Evolutionary conservation across 2,113 vertebrate species (phyloP).

Genomic region (Choloepus hoffmanni): DNA sequence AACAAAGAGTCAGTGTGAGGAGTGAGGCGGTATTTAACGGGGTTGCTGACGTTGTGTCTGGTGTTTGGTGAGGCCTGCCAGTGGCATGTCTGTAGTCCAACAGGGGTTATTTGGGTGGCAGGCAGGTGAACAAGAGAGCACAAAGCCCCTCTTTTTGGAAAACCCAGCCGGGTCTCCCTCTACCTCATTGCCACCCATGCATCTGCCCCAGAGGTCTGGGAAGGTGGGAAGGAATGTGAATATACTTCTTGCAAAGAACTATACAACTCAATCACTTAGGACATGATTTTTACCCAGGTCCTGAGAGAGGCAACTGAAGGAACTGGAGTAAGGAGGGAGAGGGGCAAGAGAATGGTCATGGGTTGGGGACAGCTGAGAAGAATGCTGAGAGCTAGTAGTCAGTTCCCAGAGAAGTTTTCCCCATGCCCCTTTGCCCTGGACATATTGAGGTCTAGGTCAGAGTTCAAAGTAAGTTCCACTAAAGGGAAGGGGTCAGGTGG

Average conservation of each 20-base stretch:
- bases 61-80: slow-evolving; percentile 16
- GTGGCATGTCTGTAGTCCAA: slow-evolving; percentile 36
- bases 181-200: slow-evolving; percentile 55
- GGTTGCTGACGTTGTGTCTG: slow-evolving; percentile 48
- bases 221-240: slow-evolving; percentile 25
- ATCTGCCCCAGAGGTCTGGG: slow-evolving; percentile 20
- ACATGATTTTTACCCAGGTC: slow-evolving; percentile 31
- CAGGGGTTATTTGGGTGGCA: slow-evolving; percentile 28
- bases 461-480: slow-evolving; percentile 72
- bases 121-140: slow-evolving; percentile 64
- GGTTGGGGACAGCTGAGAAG: neutral
- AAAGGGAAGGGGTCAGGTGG: slow-evolving; percentile 13
- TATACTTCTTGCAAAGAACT: slow-evolving; percentile 30
- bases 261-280: neutral
- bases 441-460: slow-evolving; percentile 42
- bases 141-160: slow-evolving; percentile 67
- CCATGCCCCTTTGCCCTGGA: neutral
- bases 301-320: neutral
- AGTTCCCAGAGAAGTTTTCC: neutral
- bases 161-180: slow-evolving; percentile 45
- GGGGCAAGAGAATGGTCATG: neutral
- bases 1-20: slow-evolving; percentile 71
- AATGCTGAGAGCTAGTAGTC: neutral
- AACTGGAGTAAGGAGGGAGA: neutral
- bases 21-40: slow-evolving; percentile 24